phyloP scores from a whole-genome alignment of 2,888 invertebrate genomes.

The Melipona beecheii region DNA sequence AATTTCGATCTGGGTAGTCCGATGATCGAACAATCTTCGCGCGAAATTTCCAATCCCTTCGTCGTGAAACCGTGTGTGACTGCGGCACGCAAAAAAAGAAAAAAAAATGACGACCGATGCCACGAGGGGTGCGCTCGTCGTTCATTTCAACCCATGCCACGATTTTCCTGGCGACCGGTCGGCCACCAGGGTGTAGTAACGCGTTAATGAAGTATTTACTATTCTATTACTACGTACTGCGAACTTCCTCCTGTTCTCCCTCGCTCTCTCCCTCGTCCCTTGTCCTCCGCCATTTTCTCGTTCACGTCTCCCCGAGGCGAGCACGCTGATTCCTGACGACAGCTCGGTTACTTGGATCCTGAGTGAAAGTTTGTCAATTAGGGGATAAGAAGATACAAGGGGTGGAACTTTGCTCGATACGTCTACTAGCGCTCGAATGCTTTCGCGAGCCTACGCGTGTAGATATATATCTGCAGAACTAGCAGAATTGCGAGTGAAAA shows the following conservation, averaged over 20 bases:
- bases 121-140: slow-evolving; percentile 15
- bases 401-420: neutral
- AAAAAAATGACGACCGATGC: slow-evolving; percentile 19
- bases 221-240: slow-evolving; percentile 75
- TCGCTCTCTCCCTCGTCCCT: neutral
- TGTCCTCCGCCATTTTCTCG: slow-evolving; percentile 7
- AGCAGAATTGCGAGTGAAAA: no score
- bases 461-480: no score
- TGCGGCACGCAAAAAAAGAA: neutral
- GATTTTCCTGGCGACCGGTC: slow-evolving; percentile 55
- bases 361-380: neutral
- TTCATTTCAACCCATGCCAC: slow-evolving; percentile 57
- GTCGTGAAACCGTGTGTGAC: neutral
- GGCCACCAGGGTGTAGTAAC: slow-evolving; percentile 73
- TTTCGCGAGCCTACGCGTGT: no score
- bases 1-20: no score
- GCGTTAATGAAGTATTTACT: slow-evolving; percentile 78
- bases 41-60: neutral
- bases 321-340: neutral
- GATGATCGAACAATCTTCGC: no score
- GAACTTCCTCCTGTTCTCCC: slow-evolving; percentile 18
- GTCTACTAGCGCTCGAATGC: no score
- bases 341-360: neutral
- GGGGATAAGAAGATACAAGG: neutral
- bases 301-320: neutral